Evolutionary conservation across 1,140 invertebrate species (phyloP), one percentile per base, ranked within the genome.

Genomic region (Mylabris phalerata): DNA sequence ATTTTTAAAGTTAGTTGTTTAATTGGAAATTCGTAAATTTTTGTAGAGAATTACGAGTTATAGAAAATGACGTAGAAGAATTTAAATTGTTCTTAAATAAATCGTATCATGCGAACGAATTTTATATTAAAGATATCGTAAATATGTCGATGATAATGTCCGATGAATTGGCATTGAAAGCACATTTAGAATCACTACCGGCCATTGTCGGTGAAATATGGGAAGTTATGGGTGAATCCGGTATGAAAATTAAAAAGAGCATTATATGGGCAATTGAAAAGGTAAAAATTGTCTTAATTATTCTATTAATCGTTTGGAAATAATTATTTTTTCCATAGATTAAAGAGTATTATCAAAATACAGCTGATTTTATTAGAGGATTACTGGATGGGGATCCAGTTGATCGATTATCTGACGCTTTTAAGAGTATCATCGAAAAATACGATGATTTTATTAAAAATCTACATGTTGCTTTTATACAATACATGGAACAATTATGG

Each of bases 211-310:
- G 85, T 25, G 89, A 92, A 69, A 82, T 92, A 61, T 89, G 86
- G 85, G 84, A 87, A 44, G 82, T 88, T 62, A 88, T 91, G 86
- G 88, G 89, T 1, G 87, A 89, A 40, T 90, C 88, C 0, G 87
- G 87, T 5, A 78, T 87, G 64, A 87, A 86, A 0, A 81, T 91
- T 2, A 80, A 87, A 19, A 81, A 88, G 55, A 88, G 86, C 50
- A 77, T 91, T 2, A 74, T 84, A 0, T 90, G 85, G 83, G 78
- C 89, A 0, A 82, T 90, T 0, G 85, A 90, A 51, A 82, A 83
- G 2, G 77, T 78, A 69, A 69, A 49, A 50, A 50, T 32, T 19
- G 38, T 40, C 32, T 7, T 19, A 4, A 3, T 46, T 19, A 7
- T 19, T 9, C 3, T 46, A 9, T 55, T 55, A 19, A 11, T 48